These are phyloP conservation scores for Eilema sororculum DNA, from an alignment of 2,888 invertebrate genomes.

Conservation along the genomic window DNA sequence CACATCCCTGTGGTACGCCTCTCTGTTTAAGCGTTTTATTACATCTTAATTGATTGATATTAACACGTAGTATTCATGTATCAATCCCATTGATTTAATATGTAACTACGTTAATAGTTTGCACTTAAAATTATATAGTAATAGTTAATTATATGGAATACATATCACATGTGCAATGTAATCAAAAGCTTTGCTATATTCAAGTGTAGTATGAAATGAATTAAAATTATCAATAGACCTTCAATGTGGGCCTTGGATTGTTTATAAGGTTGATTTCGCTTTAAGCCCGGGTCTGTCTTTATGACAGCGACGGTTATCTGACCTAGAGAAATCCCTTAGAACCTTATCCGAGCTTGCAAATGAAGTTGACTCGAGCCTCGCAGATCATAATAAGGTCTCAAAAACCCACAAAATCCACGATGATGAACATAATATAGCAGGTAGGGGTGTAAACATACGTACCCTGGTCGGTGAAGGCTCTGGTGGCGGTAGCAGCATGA, in stretches of 20 bases:
- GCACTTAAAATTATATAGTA: background rate
- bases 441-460: background rate
- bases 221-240: too few species aligned
- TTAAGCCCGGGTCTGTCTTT: too few species aligned
- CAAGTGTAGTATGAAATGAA: background rate
- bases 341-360: too few species aligned
- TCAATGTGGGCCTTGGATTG: too few species aligned
- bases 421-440: background rate
- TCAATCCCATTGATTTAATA: background rate
- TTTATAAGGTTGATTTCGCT: too few species aligned
- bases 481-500: slow-evolving; percentile 33
- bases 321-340: too few species aligned
- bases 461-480: slow-evolving; percentile 64
- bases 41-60: background rate
- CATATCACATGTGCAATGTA: background rate
- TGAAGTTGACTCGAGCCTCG: too few species aligned
- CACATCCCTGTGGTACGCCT: slow-evolving; percentile 1
- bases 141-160: background rate
- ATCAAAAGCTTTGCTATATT: background rate
- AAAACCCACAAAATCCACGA: too few species aligned
- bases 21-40: background rate
- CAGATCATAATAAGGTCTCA: too few species aligned
- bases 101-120: background rate
- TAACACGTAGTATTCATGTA: background rate
- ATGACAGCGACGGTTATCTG: too few species aligned